These are phyloP conservation scores for Garra rufa DNA, from an alignment of 2,113 vertebrate species.

Conservation along the genomic window DNA sequence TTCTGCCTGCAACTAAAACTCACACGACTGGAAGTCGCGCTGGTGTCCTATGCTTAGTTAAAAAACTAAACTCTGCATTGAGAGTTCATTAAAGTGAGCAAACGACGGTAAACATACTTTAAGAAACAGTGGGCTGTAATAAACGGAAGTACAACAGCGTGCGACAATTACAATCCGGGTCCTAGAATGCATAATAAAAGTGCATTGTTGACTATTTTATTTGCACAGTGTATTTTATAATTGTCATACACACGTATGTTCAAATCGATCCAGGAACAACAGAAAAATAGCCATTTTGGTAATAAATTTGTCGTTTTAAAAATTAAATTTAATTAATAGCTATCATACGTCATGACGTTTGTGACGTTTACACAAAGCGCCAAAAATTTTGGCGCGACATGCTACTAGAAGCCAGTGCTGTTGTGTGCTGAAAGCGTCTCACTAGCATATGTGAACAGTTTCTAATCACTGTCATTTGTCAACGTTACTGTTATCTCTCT, in stretches of 20 bases:
- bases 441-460: background rate
- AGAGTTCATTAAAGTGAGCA: background rate
- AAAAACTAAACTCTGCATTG: background rate
- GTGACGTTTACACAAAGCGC: constrained; percentile 16
- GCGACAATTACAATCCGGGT: constrained; percentile 8
- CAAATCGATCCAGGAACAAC: background rate
- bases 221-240: background rate
- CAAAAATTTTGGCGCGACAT: constrained; percentile 18
- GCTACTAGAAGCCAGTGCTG: background rate
- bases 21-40: background rate
- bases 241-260: background rate
- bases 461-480: background rate
- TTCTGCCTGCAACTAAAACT: constrained; percentile 33
- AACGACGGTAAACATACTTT: background rate
- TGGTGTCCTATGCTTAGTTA: background rate
- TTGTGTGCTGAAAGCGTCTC: background rate
- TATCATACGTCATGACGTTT: background rate
- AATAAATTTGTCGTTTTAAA: background rate
- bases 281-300: background rate
- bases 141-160: constrained; percentile 16
- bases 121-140: background rate
- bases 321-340: background rate
- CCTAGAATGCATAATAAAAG: constrained; percentile 46
- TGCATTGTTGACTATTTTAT: background rate
- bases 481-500: too few relatives aligned